Percentiles rank a stretch among this genome's conserved stretches.
These are phyloP conservation scores for Drosophila bunnanda DNA, from an alignment of 2,888 invertebrate species.

Conservation along the genomic window DNA sequence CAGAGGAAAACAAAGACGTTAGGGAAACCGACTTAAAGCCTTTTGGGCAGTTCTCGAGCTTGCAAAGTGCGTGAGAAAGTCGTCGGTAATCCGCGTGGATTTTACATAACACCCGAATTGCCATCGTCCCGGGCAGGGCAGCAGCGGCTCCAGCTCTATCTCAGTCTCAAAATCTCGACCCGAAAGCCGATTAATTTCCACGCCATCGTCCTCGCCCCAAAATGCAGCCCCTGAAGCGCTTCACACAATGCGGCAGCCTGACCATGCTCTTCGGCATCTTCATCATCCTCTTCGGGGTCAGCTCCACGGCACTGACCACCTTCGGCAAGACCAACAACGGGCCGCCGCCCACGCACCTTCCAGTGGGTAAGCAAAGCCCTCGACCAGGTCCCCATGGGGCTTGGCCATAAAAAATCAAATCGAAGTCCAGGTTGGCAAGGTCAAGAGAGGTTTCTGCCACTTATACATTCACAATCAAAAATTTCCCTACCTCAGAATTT, in stretches of 20 bases:
- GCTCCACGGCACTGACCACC: conserved; percentile 88
- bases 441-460: conserved; percentile 8
- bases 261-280: conserved; percentile 85
- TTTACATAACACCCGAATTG: conserved; percentile 52
- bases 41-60: conserved; percentile 34
- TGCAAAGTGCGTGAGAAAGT: conserved; percentile 54
- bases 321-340: conserved; percentile 89
- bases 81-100: conserved; percentile 1
- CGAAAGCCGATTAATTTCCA: conserved; percentile 27
- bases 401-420: conserved; percentile 19
- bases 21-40: conserved; percentile 30
- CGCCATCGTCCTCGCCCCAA: conserved; percentile 27
- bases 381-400: not conserved
- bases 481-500: conserved; percentile 3
- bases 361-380: conserved; percentile 86
- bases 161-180: not conserved
- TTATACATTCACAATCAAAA: conserved; percentile 4
- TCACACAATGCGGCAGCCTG: conserved; percentile 85
- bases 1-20: conserved; percentile 6
- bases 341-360: conserved; percentile 86
- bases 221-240: conserved; percentile 85
- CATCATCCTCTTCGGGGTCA: conserved; percentile 84
- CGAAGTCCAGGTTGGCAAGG: conserved; percentile 11
- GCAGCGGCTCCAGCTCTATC: conserved; percentile 1
- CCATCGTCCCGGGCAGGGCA: not conserved